Conservation (phyloP, 2,113 vertebrate species). For the Embiotoca jacksoni region DNA sequence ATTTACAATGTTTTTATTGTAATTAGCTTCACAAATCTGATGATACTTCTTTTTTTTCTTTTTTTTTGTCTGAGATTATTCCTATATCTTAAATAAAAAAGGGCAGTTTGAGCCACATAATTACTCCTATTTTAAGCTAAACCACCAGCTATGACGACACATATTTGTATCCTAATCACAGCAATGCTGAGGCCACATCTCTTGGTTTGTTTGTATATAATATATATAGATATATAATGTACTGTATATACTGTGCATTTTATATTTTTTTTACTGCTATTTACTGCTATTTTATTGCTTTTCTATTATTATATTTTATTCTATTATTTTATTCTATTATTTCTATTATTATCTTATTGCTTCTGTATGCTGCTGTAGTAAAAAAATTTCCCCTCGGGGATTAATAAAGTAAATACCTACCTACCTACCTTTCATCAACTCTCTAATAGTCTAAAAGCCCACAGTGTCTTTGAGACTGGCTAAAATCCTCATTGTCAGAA, state of each 20-base stretch:
- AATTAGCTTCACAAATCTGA: neutral
- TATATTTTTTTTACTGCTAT: no score
- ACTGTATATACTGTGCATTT: no score
- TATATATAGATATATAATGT: no score
- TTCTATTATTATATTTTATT: no score
- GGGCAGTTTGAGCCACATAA: neutral
- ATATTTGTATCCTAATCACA: neutral
- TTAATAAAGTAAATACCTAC: no score
- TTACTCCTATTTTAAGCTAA: neutral
- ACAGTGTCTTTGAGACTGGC: conserved; percentile 26
- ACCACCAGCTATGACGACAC: neutral
- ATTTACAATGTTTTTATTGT: neutral
- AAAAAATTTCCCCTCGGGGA: no score
- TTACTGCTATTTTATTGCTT: no score
- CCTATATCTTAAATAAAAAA: neutral
- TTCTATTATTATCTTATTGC: no score
- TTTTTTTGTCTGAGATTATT: neutral
- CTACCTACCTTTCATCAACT: no score
- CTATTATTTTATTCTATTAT: no score
- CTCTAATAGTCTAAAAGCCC: neutral
- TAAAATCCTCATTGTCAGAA: conserved; percentile 27
- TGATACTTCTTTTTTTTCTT: neutral
- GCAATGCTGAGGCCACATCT: neutral
- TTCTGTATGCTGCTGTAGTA: no score
- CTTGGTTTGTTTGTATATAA: no score